Conservation (phyloP, 2,888 invertebrate species). For the Volucella inanis region DNA sequence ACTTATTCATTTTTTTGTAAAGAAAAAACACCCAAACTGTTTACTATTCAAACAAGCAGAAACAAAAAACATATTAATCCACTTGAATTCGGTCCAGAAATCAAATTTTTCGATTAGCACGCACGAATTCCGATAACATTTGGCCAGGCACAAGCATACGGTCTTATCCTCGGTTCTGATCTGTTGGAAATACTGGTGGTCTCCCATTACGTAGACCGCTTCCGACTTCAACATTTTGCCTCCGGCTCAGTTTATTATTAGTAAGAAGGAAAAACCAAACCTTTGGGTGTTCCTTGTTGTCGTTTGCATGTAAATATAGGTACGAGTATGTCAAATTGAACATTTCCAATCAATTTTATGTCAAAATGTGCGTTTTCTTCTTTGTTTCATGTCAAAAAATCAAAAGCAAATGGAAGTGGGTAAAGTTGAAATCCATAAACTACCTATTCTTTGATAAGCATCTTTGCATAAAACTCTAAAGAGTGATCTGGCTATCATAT, state of each 20-base stretch:
- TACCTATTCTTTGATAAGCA: slow-evolving; percentile 43
- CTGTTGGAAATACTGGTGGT: too few species aligned
- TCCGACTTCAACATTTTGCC: background rate
- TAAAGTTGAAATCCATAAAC: slow-evolving; percentile 5
- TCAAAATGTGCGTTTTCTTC: slow-evolving; percentile 38
- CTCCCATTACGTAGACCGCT: too few species aligned
- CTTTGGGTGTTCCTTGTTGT: slow-evolving; percentile 1
- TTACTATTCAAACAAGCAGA: too few species aligned
- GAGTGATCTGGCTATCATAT: slow-evolving; percentile 15
- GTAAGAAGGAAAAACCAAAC: slow-evolving; percentile 4
- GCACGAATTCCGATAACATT: too few species aligned
- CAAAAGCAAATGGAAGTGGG: background rate
- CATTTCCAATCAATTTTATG: slow-evolving; percentile 58
- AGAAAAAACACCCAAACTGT: too few species aligned
- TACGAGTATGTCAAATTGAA: slow-evolving; percentile 40
- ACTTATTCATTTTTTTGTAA: too few species aligned
- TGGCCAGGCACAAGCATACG: too few species aligned
- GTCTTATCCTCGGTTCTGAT: too few species aligned
- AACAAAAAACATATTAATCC: too few species aligned
- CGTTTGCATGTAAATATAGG: slow-evolving; percentile 47
- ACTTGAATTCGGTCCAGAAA: too few species aligned
- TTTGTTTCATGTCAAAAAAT: background rate
- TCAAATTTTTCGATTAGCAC: too few species aligned
- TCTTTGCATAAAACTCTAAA: slow-evolving; percentile 10
- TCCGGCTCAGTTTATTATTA: background rate